Conservation (phyloP, 2,888 invertebrate genomes). For the Drosophila villosipedis region DNA sequence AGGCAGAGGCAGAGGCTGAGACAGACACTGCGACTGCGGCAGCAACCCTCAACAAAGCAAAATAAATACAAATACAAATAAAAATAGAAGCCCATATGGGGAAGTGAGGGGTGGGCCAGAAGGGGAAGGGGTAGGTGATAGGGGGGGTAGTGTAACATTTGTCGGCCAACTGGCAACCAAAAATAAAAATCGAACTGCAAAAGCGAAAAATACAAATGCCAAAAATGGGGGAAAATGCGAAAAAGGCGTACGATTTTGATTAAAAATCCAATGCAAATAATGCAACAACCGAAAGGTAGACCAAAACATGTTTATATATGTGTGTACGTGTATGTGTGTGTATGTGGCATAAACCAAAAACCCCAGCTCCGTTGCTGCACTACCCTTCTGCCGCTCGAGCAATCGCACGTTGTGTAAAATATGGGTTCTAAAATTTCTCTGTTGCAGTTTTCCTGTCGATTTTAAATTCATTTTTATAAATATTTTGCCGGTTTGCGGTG, state of each 20-base stretch:
- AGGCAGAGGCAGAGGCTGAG: conserved; percentile 3
- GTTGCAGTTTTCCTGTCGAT: conserved; percentile 72
- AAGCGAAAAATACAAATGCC: conserved; percentile 34
- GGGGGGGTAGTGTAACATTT: conserved; percentile 6
- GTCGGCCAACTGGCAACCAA: conserved; percentile 23
- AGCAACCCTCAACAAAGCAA: conserved; percentile 60
- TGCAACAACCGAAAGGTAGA: conserved; percentile 43
- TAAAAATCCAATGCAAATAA: conserved; percentile 75
- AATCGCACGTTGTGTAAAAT: conserved; percentile 47
- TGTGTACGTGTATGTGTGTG: not conserved
- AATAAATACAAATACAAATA: conserved; percentile 10
- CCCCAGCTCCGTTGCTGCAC: not conserved
- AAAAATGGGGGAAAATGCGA: conserved; percentile 17
- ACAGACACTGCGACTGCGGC: conserved; percentile 2
- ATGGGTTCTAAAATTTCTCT: conserved; percentile 46
- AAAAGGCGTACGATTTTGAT: conserved; percentile 62
- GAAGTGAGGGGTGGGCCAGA: not conserved
- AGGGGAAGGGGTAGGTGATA: not conserved
- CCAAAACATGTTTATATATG: not conserved
- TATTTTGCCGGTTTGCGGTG: conserved; percentile 71
- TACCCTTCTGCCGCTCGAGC: not conserved
- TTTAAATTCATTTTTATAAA: conserved; percentile 76
- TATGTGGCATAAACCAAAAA: conserved; percentile 5
- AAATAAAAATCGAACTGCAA: conserved; percentile 29
- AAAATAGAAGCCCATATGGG: conserved; percentile 26